These are phyloP conservation scores for Tethea ocularis DNA, from an alignment of 2,888 invertebrate species.

Conservation along the genomic window DNA sequence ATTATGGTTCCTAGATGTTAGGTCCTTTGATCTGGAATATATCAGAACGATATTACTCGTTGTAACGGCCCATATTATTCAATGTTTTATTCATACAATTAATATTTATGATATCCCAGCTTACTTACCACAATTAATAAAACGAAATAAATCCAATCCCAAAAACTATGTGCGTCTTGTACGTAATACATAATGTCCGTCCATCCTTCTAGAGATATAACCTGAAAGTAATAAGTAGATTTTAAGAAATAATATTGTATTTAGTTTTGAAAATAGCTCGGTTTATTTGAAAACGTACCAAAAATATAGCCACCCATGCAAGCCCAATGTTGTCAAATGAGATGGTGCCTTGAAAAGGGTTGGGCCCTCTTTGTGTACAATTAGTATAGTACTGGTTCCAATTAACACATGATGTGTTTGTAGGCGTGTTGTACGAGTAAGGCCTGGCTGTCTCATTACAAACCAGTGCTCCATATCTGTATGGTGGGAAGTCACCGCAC, in stretches of 20 bases:
- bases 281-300: slow-evolving; percentile 84
- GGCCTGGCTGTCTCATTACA: slow-evolving; percentile 90
- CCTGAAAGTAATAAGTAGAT: slow-evolving; percentile 82
- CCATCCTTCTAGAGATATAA: slow-evolving; percentile 99
- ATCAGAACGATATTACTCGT: not conserved
- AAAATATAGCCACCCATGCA: slow-evolving; percentile 99
- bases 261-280: not conserved
- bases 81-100: slow-evolving; percentile 14
- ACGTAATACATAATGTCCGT: slow-evolving; percentile 99
- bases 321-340: slow-evolving; percentile 99
- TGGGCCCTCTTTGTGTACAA: slow-evolving; percentile 95
- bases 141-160: slow-evolving; percentile 99
- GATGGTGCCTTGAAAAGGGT: slow-evolving; percentile 99
- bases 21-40: slow-evolving; percentile 10
- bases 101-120: not conserved
- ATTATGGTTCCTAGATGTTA: slow-evolving; percentile 18
- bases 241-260: not conserved
- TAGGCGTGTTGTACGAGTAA: slow-evolving; percentile 84
- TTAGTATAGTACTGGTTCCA: slow-evolving; percentile 99
- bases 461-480: slow-evolving; percentile 87
- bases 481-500: slow-evolving; percentile 93
- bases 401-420: slow-evolving; percentile 94
- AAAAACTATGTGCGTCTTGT: slow-evolving; percentile 99
- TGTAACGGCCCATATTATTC: slow-evolving; percentile 9
- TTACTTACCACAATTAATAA: slow-evolving; percentile 97